Evolutionary conservation across 2,888 invertebrate species (phyloP).

Genomic region (Didymodactylos carnosus): DNA sequence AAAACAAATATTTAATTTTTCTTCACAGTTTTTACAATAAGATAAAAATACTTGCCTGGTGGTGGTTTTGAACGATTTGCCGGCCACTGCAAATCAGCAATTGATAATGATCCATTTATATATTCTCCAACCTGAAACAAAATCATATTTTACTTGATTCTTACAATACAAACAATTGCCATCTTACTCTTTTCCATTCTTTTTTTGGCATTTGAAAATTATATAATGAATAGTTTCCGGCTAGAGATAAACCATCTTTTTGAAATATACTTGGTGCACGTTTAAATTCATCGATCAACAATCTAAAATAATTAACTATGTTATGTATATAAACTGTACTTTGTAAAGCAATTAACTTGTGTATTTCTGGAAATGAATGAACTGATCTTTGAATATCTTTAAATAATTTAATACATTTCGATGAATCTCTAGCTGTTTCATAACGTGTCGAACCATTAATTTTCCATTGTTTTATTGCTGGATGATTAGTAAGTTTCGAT

Average conservation of each 20-base stretch:
- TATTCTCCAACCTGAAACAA: slow-evolving; percentile 21
- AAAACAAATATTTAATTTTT: too few species aligned
- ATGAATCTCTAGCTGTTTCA: too few species aligned
- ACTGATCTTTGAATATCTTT: neutral
- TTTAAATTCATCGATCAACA: neutral
- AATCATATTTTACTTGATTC: slow-evolving; percentile 59
- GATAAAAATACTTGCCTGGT: too few species aligned
- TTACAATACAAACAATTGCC: slow-evolving; percentile 70
- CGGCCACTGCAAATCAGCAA: slow-evolving; percentile 96
- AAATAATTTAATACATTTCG: neutral
- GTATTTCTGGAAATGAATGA: neutral
- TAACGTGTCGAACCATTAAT: neutral
- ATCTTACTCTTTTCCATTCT: neutral
- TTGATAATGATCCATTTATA: slow-evolving; percentile 43
- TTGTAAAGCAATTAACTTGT: neutral
- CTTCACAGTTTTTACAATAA: too few species aligned
- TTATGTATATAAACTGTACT: too few species aligned
- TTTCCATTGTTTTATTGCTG: neutral
- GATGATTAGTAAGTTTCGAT: neutral
- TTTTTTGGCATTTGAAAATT: neutral
- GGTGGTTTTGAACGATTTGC: slow-evolving; percentile 84
- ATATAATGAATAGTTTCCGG: neutral
- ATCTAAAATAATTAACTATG: too few species aligned
- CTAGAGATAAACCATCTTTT: neutral
- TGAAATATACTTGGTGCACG: neutral